phyloP scores from a whole-genome alignment of 92 coral and sea anemone genomes.

The Hydrozoanthus gracilis region DNA sequence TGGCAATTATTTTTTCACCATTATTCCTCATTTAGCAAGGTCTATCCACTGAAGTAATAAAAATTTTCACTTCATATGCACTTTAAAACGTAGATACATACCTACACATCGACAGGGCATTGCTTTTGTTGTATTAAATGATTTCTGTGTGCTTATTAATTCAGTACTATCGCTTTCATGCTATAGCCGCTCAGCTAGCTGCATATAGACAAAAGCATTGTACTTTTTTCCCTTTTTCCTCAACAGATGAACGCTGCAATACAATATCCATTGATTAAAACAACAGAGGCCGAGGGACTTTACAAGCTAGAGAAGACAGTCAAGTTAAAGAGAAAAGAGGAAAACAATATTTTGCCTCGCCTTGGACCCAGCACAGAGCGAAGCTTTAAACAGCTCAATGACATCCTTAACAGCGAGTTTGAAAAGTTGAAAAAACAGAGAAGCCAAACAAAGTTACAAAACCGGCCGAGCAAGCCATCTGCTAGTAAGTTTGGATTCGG shows the following conservation, averaged over 20 bases:
- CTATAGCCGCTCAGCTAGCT: too few species aligned
- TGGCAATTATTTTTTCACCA: too few species aligned
- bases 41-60: too few species aligned
- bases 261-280: constrained; percentile 16
- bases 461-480: background rate
- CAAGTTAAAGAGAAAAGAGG: constrained; percentile 3
- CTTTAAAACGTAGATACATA: too few species aligned
- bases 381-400: constrained; percentile 33
- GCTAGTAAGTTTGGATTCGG: background rate
- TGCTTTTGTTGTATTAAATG: too few species aligned
- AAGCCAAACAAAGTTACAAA: background rate
- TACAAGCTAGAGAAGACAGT: background rate
- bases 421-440: constrained; percentile 11
- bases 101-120: too few species aligned
- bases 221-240: too few species aligned
- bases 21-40: too few species aligned
- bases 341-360: constrained; percentile 14
- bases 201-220: background rate
- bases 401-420: constrained; percentile 19
- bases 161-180: too few species aligned
- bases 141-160: too few species aligned
- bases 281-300: background rate
- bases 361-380: constrained; percentile 27
- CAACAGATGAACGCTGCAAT: constrained; percentile 15
- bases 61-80: too few species aligned